Percentiles rank a stretch among this genome's conserved stretches.
phyloP scores from a whole-genome alignment of 2,797 vertebrate genomes.

The Acanthurus lineatus region DNA sequence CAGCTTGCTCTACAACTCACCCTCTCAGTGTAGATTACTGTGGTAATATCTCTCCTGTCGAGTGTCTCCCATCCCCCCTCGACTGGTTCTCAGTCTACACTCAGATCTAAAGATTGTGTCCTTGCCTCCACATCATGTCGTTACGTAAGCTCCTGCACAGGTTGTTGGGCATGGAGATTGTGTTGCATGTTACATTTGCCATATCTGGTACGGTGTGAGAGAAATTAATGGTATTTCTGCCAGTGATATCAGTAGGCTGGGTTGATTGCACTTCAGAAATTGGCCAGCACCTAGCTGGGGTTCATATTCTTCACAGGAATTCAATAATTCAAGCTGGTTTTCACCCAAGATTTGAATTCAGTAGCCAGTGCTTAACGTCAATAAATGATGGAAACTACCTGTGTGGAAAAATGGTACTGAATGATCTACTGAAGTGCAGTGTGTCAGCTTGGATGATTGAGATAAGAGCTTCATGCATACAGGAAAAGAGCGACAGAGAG shows the following conservation, averaged over 20 bases:
- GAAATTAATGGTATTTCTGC: slow-evolving; percentile 33
- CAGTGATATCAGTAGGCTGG: background rate
- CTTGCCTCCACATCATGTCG: slow-evolving; percentile 50
- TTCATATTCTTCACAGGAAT: slow-evolving; percentile 17
- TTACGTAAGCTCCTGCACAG: slow-evolving; percentile 58
- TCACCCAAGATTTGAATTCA: background rate
- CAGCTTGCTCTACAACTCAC: slow-evolving; percentile 68
- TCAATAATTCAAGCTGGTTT: slow-evolving; percentile 2
- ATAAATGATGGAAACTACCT: slow-evolving; percentile 16
- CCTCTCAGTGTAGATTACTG: slow-evolving; percentile 75
- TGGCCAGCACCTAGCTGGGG: background rate
- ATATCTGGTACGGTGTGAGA: slow-evolving; percentile 16
- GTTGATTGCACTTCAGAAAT: slow-evolving; percentile 21
- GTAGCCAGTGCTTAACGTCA: slow-evolving; percentile 6
- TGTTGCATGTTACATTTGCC: slow-evolving; percentile 14
- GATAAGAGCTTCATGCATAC: background rate
- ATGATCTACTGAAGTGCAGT: slow-evolving; percentile 4
- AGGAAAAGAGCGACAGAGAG: background rate
- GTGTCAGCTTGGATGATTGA: slow-evolving; percentile 1
- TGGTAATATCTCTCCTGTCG: slow-evolving; percentile 74
- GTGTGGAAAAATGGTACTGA: background rate
- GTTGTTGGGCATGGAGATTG: slow-evolving; percentile 59
- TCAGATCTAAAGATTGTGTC: slow-evolving; percentile 71
- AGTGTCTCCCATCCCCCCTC: slow-evolving; percentile 35
- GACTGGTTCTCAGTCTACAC: slow-evolving; percentile 58